Conservation (phyloP, 2,888 invertebrate genomes). For the Isoperla grammatica region DNA sequence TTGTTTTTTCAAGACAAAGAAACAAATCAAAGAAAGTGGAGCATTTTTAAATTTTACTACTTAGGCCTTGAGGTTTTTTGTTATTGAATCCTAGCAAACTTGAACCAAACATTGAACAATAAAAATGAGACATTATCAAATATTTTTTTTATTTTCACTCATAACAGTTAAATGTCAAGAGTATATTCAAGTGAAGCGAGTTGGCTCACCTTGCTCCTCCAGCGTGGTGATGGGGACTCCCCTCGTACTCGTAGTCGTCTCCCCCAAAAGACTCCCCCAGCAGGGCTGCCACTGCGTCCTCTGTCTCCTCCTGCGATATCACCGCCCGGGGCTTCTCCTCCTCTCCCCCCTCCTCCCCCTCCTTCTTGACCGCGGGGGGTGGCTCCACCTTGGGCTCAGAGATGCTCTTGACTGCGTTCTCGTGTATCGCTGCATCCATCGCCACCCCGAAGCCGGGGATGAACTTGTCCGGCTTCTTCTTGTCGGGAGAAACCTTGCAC, state of each 20-base stretch:
- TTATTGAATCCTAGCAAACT: no score
- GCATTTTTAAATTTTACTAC: no score
- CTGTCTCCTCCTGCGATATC: constrained; percentile 89
- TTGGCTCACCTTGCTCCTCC: constrained; percentile 6
- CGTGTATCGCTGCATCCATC: constrained; percentile 64
- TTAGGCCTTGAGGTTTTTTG: no score
- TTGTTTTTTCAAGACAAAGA: no score
- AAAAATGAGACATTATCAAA: no score
- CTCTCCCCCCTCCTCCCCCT: constrained; percentile 41
- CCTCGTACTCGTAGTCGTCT: constrained; percentile 53
- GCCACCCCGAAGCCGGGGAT: constrained; percentile 62
- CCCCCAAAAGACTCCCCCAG: constrained; percentile 81
- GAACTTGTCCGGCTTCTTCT: constrained; percentile 56
- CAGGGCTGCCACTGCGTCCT: constrained; percentile 84
- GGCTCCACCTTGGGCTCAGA: constrained; percentile 44
- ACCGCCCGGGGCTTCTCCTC: constrained; percentile 76
- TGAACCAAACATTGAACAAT: no score
- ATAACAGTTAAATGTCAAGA: no score
- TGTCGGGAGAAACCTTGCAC: constrained; percentile 19
- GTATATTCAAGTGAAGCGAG: no score
- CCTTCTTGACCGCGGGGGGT: constrained; percentile 32
- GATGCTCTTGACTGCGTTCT: constrained; percentile 75
- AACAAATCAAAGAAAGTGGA: no score
- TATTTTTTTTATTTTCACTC: no score
- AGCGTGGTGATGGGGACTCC: constrained; percentile 33